These are phyloP conservation scores for Amblyornis subalaris DNA, from an alignment of 2,113 vertebrate genomes.

Conservation along the genomic window DNA sequence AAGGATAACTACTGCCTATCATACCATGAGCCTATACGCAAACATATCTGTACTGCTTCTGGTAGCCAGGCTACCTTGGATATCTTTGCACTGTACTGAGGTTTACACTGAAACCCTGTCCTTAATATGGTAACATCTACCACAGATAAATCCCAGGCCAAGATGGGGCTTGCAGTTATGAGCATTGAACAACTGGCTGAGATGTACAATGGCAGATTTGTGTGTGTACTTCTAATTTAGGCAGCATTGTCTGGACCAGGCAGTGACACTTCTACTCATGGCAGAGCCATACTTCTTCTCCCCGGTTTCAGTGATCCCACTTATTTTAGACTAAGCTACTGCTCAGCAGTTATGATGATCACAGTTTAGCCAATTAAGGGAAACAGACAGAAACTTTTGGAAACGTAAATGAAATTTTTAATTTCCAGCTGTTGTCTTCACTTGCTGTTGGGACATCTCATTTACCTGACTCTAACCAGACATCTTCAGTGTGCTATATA, in stretches of 20 bases:
- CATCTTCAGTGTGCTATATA: not conserved
- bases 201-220: not conserved
- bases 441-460: not conserved
- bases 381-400: not conserved
- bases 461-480: not conserved
- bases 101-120: not conserved
- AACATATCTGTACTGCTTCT: not conserved
- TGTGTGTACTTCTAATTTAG: not conserved
- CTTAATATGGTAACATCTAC: not conserved
- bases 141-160: not conserved
- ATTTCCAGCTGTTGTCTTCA: not conserved
- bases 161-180: not conserved
- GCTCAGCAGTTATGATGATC: not conserved
- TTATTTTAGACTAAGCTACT: not conserved
- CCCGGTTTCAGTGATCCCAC: not conserved
- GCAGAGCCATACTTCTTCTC: not conserved
- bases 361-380: not conserved
- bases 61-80: not conserved
- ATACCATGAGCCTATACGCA: not conserved
- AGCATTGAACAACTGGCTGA: not conserved
- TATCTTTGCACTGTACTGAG: not conserved
- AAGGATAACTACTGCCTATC: not conserved
- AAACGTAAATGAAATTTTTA: not conserved
- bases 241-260: not conserved
- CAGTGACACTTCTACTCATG: not conserved